Base-by-base conservation (phyloP, 2,797 vertebrate genomes). In the Mus minutoides region DNA sequence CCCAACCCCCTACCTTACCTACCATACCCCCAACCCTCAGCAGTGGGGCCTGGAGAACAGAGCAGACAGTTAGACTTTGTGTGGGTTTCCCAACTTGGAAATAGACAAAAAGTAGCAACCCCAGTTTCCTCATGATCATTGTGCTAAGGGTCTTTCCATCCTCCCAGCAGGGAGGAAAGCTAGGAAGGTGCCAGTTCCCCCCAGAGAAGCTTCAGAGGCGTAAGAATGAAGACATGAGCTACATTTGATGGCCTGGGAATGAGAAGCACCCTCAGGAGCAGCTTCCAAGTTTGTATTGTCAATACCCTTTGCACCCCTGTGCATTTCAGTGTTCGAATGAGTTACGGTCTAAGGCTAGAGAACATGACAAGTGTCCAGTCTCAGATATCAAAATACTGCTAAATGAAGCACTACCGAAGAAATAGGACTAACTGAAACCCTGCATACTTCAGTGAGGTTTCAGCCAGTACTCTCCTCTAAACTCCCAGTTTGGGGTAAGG, bases 51-150 rank as follows among this genome's bases (percentile, higher is more conserved):
- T 58, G 16, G 73, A 85, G 31, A 92, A 43, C 37, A 95, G n/a
- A 93, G 76, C 3, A 54, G 43, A 92, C 29, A 43, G 79, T 40
- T 24, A 60, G 79, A 62, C 62, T 37, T 82, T 60, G 0, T 90
- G 67, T 56, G 78, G 34, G 54, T 29, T 93, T 94, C 58, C 90
- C 77, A 91, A 92, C 67, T 56, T 73, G 54, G 80, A 85, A 95
- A 75, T 73, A 26, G 92, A 88, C 90, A 85, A 92, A 71, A 82
- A 34, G 64, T 16, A 76, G 49, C 77, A 67, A 24, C 60, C 79
- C 86, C 77, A 43, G 67, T 94, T 92, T 92, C 82, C 62, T 95
- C 88, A 90, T 62, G 83, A 60, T 92, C 90, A 60, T 92, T 88
- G 90, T 83, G 46, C 86, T 82, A 88, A 90, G 71, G 79, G 49